Base-by-base conservation (phyloP, 2,888 invertebrate species). In the Amiota mariae region DNA sequence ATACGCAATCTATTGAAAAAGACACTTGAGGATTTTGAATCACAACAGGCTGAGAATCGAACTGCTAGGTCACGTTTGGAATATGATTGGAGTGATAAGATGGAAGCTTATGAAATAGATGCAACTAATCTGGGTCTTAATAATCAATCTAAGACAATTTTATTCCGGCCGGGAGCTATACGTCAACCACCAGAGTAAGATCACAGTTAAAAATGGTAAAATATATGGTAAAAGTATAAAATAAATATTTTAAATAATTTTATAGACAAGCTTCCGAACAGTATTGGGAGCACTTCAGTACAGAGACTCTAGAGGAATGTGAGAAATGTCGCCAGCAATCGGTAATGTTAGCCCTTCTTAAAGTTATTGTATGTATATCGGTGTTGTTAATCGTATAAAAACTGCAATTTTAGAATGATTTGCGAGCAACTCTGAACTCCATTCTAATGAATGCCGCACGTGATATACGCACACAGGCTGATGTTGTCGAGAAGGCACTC, bases 81-180 rank as follows among this genome's bases (percentile, higher is more conserved):
- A 90, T 94, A 93, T 85, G 97, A 97, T 88, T 97, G 97, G 96
- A 96, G 96, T 82, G 96, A 97, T 86, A 98, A 98, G 90, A 92
- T 92, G 74, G 93, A 95, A 86, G 93, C 96, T 0, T 94, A 95
- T 83, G 93, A 94, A 79, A 93, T 95, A 4, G 97, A 97, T 82
- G 90, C 94, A 0, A 89, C 90, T 0, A 95, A 94, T 87, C 91
- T 94, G 59, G 91, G 93, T 11, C 91, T 97, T 8, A 93, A 92
- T 75, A 93, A 95, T 68, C 92, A 92, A 83, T 95, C 94, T 0
- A 92, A 91, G 66, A 93, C 92, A 20, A 92, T 96, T 72, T 90
- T 96, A 90, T 96, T 95, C 88, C 93, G 94, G 87, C 94, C 95
- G 8, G 97, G 97, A 36, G 92, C 96, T 0, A 94, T 95, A 1